Base-by-base conservation (phyloP, 2,797 vertebrate genomes). In the Sylvilagus floridanus region DNA sequence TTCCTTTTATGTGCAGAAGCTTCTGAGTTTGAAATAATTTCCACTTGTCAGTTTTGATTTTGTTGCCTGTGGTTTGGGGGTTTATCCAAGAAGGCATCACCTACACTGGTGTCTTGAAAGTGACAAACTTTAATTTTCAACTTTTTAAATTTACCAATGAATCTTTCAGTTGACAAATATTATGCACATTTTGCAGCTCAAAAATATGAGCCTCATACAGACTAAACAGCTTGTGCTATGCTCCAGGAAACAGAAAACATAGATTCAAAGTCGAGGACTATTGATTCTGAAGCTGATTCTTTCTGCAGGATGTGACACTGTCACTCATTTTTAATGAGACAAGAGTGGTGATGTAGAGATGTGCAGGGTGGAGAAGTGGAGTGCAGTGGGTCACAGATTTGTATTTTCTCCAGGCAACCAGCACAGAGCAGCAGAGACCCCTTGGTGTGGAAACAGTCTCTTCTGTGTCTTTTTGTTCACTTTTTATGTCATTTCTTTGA, bases 331-430 rank as follows among this genome's bases (percentile, higher is more conserved):
- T 22, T 57, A 62, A 47, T 1, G 66, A 84, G 77, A 71, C 21
- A 19, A 22, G n/a, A 50, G 42, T 69, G 7, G 35, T 65, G 7
- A 28, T 19, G 21, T 3, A 77, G 37, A 19, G 2, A 50, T n/a
- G 11, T 50, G 8, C 2, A 0, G 37, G 47, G 11, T 30, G 2
- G 1, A 30, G 14, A 1, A 62, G 14, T 28, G 12, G 35, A 28
- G 4, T 13, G 17, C 26, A 14, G 71, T 8, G 32, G 47, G n/a
- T 60, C n/a, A 54, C 4, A 0, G 3, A 4, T n/a, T 83, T 73
- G 2, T 24, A 5, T 9, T 17, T n/a, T 30, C 60, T 83, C 71
- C 28, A n/a, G 73, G 37, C 1, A 30, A 7, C 21, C 24, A 68
- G 35, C 52, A 7, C 17, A 8, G 0, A 8, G 14, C 22, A 30